Percentiles rank a stretch among this genome's conserved stretches.
phyloP scores from a whole-genome alignment of 2,113 vertebrate genomes.

The Megaptera novaeangliae region DNA sequence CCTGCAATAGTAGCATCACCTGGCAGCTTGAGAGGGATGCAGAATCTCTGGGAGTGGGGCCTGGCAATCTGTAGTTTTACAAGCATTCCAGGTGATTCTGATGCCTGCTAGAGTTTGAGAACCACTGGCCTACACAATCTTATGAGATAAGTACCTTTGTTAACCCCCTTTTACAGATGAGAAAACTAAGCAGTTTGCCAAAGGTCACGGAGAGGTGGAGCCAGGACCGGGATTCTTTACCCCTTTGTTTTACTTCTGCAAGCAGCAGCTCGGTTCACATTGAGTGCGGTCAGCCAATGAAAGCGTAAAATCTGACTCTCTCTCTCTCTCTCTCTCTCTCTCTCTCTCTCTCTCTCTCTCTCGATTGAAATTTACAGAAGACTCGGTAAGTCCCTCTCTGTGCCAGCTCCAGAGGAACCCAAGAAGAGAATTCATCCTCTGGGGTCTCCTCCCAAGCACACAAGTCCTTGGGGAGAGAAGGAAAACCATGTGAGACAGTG shows the following conservation, averaged over 20 bases:
- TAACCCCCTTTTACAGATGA: neutral
- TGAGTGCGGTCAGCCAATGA: accelerated
- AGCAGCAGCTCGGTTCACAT: neutral
- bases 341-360: too few relatives aligned
- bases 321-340: too few relatives aligned
- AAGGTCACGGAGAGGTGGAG: neutral
- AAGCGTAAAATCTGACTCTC: neutral
- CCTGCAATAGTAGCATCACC: neutral
- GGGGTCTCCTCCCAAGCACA: neutral
- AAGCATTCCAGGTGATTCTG: neutral
- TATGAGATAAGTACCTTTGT: neutral
- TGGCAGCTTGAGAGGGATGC: neutral
- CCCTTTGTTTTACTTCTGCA: neutral
- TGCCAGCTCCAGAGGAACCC: neutral
- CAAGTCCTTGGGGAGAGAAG: neutral
- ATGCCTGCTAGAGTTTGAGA: neutral
- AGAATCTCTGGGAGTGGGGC: too few relatives aligned
- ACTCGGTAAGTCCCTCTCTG: neutral
- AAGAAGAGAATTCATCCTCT: neutral
- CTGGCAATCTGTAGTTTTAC: neutral
- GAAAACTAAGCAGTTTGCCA: neutral
- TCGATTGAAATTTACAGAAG: neutral
- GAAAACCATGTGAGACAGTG: neutral
- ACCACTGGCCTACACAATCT: neutral
- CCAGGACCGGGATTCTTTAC: too few relatives aligned